These are phyloP conservation scores for Crotalus helleri DNA, from an alignment of 2,113 vertebrate species.

Conservation along the genomic window DNA sequence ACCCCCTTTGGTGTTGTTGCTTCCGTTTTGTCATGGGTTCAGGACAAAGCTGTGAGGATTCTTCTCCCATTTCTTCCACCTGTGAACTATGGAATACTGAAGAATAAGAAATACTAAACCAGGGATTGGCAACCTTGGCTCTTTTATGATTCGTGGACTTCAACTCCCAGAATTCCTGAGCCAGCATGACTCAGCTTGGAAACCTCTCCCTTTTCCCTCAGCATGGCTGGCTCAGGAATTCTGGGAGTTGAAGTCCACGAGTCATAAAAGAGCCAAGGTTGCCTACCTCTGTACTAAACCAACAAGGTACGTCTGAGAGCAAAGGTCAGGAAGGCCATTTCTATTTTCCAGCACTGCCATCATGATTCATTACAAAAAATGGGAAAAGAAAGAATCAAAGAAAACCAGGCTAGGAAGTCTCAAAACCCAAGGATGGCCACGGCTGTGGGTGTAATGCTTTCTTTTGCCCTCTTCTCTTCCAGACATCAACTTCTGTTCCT, in stretches of 20 bases:
- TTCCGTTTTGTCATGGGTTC: not conserved
- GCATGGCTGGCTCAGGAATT: no score
- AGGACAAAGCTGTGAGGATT: constrained; percentile 27
- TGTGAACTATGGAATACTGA: constrained; percentile 37
- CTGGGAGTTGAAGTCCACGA: no score
- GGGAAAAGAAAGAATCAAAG: constrained; percentile 61
- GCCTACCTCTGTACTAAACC: constrained; percentile 40
- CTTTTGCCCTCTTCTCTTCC: constrained; percentile 42
- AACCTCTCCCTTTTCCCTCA: no score
- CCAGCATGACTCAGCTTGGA: no score
- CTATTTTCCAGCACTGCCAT: constrained; percentile 53
- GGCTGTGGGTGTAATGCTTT: constrained; percentile 60
- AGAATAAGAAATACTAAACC: constrained; percentile 45
- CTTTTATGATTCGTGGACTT: no score
- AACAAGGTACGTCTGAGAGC: constrained; percentile 17
- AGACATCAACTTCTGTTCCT: constrained; percentile 68
- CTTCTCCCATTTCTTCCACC: not conserved
- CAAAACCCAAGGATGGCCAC: constrained; percentile 58
- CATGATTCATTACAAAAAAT: constrained; percentile 72
- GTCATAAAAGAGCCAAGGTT: no score
- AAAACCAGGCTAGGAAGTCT: constrained; percentile 66
- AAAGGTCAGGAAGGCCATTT: constrained; percentile 13
- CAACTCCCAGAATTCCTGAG: no score
- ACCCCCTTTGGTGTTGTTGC: constrained; percentile 8
- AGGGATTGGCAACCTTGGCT: no score